Base-by-base conservation (phyloP, 1,140 invertebrate species). In the Brachionus paranguensis region DNA sequence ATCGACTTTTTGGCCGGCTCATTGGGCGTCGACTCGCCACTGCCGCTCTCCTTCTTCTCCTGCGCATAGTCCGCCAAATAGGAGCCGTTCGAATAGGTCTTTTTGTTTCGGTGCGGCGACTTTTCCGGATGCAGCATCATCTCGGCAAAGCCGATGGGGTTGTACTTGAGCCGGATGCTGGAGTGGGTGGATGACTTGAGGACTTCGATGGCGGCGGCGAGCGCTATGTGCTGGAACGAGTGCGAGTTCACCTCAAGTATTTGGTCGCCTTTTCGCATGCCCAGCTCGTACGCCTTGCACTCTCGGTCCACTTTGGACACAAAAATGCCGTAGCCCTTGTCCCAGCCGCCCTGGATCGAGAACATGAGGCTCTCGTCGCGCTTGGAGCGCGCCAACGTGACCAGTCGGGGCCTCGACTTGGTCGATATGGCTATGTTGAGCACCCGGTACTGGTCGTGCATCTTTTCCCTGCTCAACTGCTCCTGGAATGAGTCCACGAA, bases 381-480 rank as follows among this genome's bases (percentile, higher is more conserved):
- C 60, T 93, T 95, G 0, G 95, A 94, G 53, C 97, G 90, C 0
- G 96, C 95, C 53, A 99, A 90, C 3, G 95, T 97, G 1, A 98
- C 93, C 86, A 93, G 96, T 85, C 97, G 91, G 84, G 94, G 93
- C 84, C 95, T 91, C 0, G 97, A 96, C 89, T 99, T 99, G 0
- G 96, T 95, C 14, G 95, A 95, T 90, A 96, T 98, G 3, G 96
- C 96, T 86, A 99, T 96, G 87, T 98, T 97, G 79, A 99, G 88
- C 86, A 99, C 90, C 84, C 93, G 90, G 83, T 92, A 89, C 89
- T 93, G 92, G n/a, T 88, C 88, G n/a, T 85, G 85, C 89, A 90
- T 88, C 83, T 85, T 85, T 88, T 90, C 86, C 24, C 85, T 84
- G 14, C 12, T 37, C 8, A 90, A 83, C 10, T 89, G 84, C 17